Evolutionary conservation across 2,113 vertebrate genomes (phyloP), one percentile per base, ranked within the genome.

Genomic region (Corapipo altera): DNA sequence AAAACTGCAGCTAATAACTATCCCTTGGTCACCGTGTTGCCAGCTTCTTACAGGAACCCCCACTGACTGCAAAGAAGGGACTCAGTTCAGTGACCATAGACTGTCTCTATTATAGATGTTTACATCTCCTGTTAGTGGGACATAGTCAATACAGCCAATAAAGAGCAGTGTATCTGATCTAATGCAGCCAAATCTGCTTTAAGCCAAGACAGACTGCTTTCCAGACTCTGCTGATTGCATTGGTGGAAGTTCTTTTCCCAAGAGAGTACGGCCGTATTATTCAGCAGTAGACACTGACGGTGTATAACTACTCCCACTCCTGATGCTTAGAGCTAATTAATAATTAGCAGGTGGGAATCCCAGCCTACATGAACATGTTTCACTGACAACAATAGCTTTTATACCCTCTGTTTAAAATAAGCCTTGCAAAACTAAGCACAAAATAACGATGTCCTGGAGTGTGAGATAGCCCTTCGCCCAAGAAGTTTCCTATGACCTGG

Each of bases 281-380:
- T 72, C 48, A 37, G 59, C 22, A 52, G 43, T 51, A 75, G 48
- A 39, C 0, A 1, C 3, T 0, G 0, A 30, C 7, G 19, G 6
- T 48, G 15, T 24, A 2, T 8, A 65, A 41, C 58, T 73, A 27
- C 22, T 79, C 54, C 43, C 15, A 15, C 8, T 75, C 23, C 73
- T 84, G 27, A 61, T 12, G 6, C 48, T 62, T 54, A 17, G 0
- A 79, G 21, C 3, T 1, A 55, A 73, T 46, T 64, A 41, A 9
- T 30, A 41, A 41, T 41, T 41, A 64, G 39, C 27, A 19, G 22
- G 6, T 16, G 83, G 59, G 37, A 91, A 92, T 65, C 48, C n/a
- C 43, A 76, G 48, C 32, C 58, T 92, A 18, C 27, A 21, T 7
- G 9, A 19, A 39, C 28, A 24, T 1, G 2, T 43, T 71, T 74